Percentiles rank a stretch among this genome's conserved stretches.
Conservation (phyloP, 2,113 vertebrate genomes). For the Cricetomys ansorgei region DNA sequence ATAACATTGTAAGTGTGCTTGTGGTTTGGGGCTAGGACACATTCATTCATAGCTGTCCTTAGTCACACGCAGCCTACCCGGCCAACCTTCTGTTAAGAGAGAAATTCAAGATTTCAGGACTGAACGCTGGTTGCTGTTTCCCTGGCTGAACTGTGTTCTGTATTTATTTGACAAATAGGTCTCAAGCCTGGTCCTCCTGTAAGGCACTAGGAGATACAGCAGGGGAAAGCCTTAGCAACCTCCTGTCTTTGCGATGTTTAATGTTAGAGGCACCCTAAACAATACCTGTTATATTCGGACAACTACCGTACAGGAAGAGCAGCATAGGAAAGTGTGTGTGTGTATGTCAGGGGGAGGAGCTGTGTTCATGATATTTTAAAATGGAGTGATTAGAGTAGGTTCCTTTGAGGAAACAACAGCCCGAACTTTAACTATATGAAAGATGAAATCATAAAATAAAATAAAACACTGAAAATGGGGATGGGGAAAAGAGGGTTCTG, state of each 20-base stretch:
- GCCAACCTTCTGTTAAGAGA: not conserved
- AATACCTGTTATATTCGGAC: not conserved
- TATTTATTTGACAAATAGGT: not conserved
- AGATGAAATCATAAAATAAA: not conserved
- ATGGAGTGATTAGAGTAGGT: not conserved
- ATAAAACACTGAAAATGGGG: no score
- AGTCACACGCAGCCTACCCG: not conserved
- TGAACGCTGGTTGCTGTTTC: not conserved
- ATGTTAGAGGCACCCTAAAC: not conserved
- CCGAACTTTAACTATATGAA: not conserved
- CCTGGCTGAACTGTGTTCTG: not conserved
- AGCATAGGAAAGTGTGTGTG: not conserved
- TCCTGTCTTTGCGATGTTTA: not conserved
- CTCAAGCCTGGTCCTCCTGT: not conserved
- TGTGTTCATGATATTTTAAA: not conserved
- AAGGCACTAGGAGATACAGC: not conserved
- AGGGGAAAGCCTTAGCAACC: not conserved
- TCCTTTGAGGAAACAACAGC: not conserved
- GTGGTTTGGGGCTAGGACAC: not conserved
- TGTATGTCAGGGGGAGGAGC: no score
- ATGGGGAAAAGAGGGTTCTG: not conserved
- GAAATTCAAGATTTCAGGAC: not conserved
- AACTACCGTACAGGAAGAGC: not conserved
- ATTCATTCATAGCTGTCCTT: not conserved
- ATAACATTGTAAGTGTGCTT: not conserved